Conservation (phyloP, 1,140 invertebrate genomes). For the Amphibalanus amphitrite region DNA sequence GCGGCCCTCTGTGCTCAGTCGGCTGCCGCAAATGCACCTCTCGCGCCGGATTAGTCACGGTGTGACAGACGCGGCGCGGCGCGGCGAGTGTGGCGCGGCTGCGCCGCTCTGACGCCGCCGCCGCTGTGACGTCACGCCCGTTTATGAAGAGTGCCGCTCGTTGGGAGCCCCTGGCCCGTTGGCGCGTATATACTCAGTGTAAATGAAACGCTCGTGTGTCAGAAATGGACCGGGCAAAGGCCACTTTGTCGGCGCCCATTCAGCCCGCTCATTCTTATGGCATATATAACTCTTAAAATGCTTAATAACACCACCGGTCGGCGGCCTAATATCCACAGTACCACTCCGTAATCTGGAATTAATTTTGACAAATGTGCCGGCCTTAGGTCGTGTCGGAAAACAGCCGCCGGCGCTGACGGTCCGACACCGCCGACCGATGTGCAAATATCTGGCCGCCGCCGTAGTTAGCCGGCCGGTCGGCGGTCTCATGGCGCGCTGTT, state of each 20-base stretch:
- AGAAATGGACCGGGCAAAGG: not conserved
- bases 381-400: not conserved
- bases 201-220: not conserved
- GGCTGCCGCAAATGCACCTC: too few species aligned
- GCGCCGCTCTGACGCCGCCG: too few species aligned
- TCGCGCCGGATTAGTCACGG: too few species aligned
- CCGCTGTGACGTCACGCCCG: not conserved
- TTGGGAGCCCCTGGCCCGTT: not conserved
- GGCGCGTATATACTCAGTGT: not conserved
- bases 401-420: not conserved
- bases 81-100: not conserved
- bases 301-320: not conserved
- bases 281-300: slow-evolving; percentile 2
- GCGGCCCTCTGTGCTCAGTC: too few species aligned
- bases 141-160: not conserved
- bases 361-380: slow-evolving; percentile 1
- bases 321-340: not conserved
- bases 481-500: not conserved
- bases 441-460: not conserved
- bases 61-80: too few species aligned
- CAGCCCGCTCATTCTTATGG: not conserved
- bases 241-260: not conserved
- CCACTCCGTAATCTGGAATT: not conserved
- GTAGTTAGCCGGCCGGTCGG: not conserved
- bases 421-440: too few species aligned